These are phyloP conservation scores for Caloenas nicobarica DNA, from an alignment of 2,113 vertebrate genomes.

Conservation along the genomic window DNA sequence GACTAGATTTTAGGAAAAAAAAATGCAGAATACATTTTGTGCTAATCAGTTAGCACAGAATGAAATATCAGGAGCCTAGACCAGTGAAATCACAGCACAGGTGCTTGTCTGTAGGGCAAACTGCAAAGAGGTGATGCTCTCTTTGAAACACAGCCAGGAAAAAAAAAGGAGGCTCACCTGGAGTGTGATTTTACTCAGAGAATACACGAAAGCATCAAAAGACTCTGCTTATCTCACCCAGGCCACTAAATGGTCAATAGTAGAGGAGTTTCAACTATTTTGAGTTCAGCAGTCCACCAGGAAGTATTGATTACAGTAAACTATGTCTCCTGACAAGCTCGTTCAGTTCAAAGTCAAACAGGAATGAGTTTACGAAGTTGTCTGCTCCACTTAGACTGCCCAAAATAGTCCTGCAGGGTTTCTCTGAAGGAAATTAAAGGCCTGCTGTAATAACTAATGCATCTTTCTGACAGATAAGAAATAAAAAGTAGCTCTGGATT, in stretches of 20 bases:
- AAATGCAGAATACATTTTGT: background rate
- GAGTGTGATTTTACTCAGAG: background rate
- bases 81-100: background rate
- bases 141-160: accelerated
- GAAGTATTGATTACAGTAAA: background rate
- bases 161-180: background rate
- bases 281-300: background rate
- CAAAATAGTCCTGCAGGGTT: background rate
- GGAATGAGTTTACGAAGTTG: constrained; percentile 9
- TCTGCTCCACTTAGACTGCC: background rate
- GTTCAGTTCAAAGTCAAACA: background rate
- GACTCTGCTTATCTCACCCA: background rate
- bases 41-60: background rate
- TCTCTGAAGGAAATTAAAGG: background rate
- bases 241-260: background rate
- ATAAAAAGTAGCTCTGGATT: background rate
- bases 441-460: background rate
- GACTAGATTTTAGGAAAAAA: background rate
- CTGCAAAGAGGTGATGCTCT: background rate
- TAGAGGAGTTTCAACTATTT: background rate
- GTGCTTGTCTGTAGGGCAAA: background rate
- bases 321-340: background rate
- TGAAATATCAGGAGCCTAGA: background rate
- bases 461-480: background rate
- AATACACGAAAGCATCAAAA: background rate